These are phyloP conservation scores for Ameiurus melas DNA, from an alignment of 2,113 vertebrate species.

Conservation along the genomic window DNA sequence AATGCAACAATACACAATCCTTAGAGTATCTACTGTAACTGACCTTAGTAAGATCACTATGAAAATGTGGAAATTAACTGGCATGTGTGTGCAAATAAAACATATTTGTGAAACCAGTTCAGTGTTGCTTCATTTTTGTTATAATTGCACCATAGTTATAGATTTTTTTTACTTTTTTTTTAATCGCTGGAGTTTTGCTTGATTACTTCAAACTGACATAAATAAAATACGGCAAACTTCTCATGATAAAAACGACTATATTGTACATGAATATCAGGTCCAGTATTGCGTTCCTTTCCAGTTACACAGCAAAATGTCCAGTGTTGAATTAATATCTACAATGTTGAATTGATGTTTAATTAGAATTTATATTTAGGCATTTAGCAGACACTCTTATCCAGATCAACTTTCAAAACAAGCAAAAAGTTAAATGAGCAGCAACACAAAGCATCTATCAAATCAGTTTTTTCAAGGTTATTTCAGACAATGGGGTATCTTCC, in stretches of 20 bases:
- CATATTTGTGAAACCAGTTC: not conserved
- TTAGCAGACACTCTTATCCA: not conserved
- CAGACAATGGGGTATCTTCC: not conserved
- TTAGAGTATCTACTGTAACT: not conserved
- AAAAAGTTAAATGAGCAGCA: not conserved
- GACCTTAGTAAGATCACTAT: not conserved
- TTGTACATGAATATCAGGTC: not conserved
- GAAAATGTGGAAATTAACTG: not conserved
- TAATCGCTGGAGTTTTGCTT: not conserved
- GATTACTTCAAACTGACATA: not conserved
- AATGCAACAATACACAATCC: not conserved
- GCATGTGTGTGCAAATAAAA: not conserved
- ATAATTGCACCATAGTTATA: not conserved
- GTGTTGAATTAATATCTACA: not conserved
- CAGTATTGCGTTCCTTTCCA: not conserved
- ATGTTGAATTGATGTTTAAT: not conserved
- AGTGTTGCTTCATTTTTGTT: not conserved
- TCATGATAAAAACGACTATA: not conserved
- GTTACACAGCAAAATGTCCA: not conserved
- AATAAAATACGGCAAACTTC: not conserved
- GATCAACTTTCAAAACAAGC: not conserved
- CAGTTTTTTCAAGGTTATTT: not conserved
- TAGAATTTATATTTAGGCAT: not conserved
- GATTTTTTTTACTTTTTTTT: not conserved
- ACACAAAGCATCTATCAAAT: not conserved